A percentile compares a stretch with the other conserved stretches of the same genome.
phyloP scores from a whole-genome alignment of 1,140 invertebrate genomes.

The Holcopasites calliopsidis region DNA sequence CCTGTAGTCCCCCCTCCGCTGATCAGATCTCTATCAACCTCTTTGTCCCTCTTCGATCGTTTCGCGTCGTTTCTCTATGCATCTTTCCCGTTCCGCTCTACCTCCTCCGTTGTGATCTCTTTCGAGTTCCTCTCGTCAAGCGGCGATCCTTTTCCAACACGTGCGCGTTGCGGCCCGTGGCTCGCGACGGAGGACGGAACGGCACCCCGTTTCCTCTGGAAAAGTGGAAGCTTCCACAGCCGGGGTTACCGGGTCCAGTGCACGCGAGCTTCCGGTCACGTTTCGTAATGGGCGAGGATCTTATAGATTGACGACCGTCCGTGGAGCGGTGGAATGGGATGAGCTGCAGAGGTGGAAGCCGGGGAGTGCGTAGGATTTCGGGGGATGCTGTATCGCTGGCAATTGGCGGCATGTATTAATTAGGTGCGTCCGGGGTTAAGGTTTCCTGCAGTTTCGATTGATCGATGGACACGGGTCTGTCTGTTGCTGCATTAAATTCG shows the following conservation, averaged over 20 bases:
- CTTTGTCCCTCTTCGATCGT: slow-evolving; percentile 42
- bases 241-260: slow-evolving; percentile 54
- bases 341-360: neutral
- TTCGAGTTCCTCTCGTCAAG: neutral
- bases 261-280: slow-evolving; percentile 47
- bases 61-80: slow-evolving; percentile 35
- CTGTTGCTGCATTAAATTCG: neutral
- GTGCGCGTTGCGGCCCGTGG: neutral
- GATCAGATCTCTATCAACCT: slow-evolving; percentile 47
- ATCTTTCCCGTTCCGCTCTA: neutral
- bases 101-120: neutral
- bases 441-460: slow-evolving; percentile 24
- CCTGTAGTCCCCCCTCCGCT: slow-evolving; percentile 30
- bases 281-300: slow-evolving; percentile 40
- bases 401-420: slow-evolving; percentile 42
- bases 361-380: slow-evolving; percentile 10
- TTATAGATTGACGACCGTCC: neutral
- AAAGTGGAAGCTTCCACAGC: slow-evolving; percentile 68
- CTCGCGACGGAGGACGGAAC: slow-evolving; percentile 22
- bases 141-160: neutral
- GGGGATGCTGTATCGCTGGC: slow-evolving; percentile 23
- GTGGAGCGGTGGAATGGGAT: neutral
- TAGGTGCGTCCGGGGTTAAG: slow-evolving; percentile 29
- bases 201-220: slow-evolving; percentile 60
- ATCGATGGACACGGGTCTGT: slow-evolving; percentile 21